Evolutionary conservation across 2,797 vertebrate genomes (phyloP).

Genomic region (Coreius guichenoti): DNA sequence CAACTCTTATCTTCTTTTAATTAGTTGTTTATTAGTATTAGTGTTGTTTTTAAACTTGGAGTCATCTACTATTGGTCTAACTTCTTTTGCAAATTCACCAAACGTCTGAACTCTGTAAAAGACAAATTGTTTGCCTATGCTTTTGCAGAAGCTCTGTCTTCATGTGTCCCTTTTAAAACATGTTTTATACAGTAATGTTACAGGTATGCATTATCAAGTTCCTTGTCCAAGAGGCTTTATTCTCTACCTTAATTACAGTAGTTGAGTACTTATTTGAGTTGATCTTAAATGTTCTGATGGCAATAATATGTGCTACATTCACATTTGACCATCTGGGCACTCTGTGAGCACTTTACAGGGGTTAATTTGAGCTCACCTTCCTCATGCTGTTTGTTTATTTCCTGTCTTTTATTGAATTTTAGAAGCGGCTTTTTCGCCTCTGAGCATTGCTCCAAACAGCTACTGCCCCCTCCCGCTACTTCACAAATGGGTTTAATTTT

Average conservation of each 20-base stretch:
- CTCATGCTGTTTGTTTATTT: conserved; percentile 56
- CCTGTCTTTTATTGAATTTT: conserved; percentile 56
- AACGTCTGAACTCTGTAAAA: not conserved
- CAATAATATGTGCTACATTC: not conserved
- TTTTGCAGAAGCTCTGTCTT: not conserved
- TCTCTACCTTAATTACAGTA: not conserved
- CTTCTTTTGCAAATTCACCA: not conserved
- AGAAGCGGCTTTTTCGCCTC: conserved; percentile 29
- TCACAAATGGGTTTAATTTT: conserved; percentile 65
- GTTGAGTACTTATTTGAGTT: not conserved
- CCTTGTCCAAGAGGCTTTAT: not conserved
- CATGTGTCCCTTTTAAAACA: not conserved
- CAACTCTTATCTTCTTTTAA: not conserved
- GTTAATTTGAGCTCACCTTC: conserved; percentile 52
- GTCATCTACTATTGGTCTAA: not conserved
- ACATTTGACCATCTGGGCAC: conserved; percentile 2
- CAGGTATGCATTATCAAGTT: not conserved
- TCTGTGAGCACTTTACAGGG: conserved; percentile 35
- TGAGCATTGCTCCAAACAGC: conserved; percentile 27
- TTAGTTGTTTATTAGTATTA: no score
- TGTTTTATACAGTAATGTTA: not conserved
- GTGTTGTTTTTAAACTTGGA: not conserved
- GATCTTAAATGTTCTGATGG: not conserved
- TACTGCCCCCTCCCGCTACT: conserved; percentile 53
- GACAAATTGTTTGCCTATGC: not conserved